phyloP scores from a whole-genome alignment of 2,888 invertebrate genomes.

The Theretra japonica region DNA sequence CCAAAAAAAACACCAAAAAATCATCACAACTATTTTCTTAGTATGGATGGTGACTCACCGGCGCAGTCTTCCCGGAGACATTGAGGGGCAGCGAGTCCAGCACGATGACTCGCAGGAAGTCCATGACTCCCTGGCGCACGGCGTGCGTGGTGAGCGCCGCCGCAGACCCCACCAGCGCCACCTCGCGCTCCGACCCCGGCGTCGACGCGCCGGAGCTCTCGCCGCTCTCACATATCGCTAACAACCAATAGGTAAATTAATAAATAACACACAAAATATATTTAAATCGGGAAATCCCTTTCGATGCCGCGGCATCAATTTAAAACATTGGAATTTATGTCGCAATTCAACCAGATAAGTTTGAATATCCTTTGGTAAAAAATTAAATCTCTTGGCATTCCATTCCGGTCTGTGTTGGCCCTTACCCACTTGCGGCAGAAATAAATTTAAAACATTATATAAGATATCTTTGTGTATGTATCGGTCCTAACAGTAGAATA shows the following conservation, averaged over 20 bases:
- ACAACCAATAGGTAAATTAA: not conserved
- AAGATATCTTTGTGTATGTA: too few species aligned
- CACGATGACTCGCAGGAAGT: slow-evolving; percentile 96
- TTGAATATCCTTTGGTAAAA: too few species aligned
- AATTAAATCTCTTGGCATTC: too few species aligned
- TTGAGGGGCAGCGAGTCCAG: slow-evolving; percentile 96
- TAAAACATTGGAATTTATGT: too few species aligned
- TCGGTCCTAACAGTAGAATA: too few species aligned
- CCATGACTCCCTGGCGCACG: slow-evolving; percentile 95
- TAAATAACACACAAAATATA: too few species aligned
- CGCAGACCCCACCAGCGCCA: slow-evolving; percentile 75
- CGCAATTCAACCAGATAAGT: too few species aligned
- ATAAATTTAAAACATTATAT: too few species aligned
- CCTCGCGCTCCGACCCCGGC: slow-evolving; percentile 86
- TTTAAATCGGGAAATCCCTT: too few species aligned
- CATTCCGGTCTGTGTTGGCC: too few species aligned
- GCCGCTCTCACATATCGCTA: slow-evolving; percentile 86
- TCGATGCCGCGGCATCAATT: too few species aligned
- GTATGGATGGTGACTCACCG: slow-evolving; percentile 68
- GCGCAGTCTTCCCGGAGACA: slow-evolving; percentile 90
- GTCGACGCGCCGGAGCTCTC: slow-evolving; percentile 93
- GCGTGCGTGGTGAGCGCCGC: slow-evolving; percentile 89
- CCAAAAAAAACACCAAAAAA: slow-evolving; percentile 1
- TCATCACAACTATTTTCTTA: not conserved
- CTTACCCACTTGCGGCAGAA: too few species aligned